These are phyloP conservation scores for Alca torda DNA, from an alignment of 2,797 vertebrate genomes.

Conservation along the genomic window DNA sequence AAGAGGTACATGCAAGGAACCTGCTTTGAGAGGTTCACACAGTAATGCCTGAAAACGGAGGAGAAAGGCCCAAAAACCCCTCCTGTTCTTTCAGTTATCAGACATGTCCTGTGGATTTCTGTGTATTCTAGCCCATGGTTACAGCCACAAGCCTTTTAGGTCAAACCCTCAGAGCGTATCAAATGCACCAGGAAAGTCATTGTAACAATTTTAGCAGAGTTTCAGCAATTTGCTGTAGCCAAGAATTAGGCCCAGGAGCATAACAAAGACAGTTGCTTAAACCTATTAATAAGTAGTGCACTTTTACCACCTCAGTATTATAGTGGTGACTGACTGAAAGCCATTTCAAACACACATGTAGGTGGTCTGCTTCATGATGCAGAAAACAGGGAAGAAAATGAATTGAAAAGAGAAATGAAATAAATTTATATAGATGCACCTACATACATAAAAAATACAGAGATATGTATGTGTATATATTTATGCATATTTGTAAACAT, in stretches of 20 bases:
- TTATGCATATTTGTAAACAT: not conserved
- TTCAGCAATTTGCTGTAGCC: not conserved
- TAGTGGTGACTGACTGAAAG: not conserved
- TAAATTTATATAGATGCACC: not conserved
- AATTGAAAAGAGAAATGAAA: not conserved
- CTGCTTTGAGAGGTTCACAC: not conserved
- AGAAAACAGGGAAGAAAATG: not conserved
- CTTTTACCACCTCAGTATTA: not conserved
- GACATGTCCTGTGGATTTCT: not conserved
- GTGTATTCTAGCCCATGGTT: not conserved
- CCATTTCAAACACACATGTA: not conserved
- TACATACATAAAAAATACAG: not conserved
- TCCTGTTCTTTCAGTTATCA: not conserved
- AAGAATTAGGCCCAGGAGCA: not conserved
- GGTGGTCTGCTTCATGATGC: slow-evolving; percentile 5
- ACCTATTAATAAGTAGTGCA: not conserved
- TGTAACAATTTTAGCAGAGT: not conserved
- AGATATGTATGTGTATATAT: not conserved
- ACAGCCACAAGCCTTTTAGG: not conserved
- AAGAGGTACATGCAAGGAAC: not conserved
- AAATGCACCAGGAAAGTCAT: not conserved
- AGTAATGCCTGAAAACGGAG: not conserved
- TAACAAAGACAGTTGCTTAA: slow-evolving; percentile 16
- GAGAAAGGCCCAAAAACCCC: not conserved
- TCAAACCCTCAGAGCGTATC: not conserved